A percentile compares a stretch with the other conserved stretches of the same genome.
Conservation (phyloP, 2,113 vertebrate genomes). For the Ceyx margarethae region DNA sequence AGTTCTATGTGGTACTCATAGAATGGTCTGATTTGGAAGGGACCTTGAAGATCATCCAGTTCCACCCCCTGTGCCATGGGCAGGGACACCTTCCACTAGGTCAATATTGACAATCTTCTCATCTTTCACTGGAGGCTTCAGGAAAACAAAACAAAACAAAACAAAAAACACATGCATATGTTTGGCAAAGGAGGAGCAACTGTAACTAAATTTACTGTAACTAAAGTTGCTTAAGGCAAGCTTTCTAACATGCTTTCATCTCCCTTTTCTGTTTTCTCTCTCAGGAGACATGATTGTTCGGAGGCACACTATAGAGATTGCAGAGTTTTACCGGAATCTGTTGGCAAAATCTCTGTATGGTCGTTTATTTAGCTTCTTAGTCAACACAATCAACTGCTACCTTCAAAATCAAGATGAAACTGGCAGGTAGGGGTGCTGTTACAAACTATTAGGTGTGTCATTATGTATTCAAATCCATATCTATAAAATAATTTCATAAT, state of each 20-base stretch:
- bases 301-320: conserved; percentile 82
- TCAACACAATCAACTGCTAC: conserved; percentile 86
- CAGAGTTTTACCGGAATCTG: conserved; percentile 88
- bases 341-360: conserved; percentile 89
- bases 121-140: not conserved
- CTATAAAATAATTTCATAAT: not conserved
- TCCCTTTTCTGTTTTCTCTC: not conserved
- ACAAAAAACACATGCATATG: not conserved
- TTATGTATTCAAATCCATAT: not conserved
- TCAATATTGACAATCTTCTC: not conserved
- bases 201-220: not conserved
- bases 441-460: not conserved
- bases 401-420: conserved; percentile 83
- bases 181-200: not conserved
- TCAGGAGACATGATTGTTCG: conserved; percentile 87
- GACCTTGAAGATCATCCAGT: not conserved
- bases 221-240: not conserved
- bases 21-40: not conserved
- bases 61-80: not conserved
- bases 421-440: conserved; percentile 73
- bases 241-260: not conserved
- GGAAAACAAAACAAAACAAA: not conserved
- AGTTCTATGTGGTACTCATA: not conserved
- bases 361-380: conserved; percentile 90
- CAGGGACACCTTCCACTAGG: not conserved